Evolutionary conservation across 1,140 invertebrate genomes (phyloP).

Genomic region (Sycophaga agraensis): DNA sequence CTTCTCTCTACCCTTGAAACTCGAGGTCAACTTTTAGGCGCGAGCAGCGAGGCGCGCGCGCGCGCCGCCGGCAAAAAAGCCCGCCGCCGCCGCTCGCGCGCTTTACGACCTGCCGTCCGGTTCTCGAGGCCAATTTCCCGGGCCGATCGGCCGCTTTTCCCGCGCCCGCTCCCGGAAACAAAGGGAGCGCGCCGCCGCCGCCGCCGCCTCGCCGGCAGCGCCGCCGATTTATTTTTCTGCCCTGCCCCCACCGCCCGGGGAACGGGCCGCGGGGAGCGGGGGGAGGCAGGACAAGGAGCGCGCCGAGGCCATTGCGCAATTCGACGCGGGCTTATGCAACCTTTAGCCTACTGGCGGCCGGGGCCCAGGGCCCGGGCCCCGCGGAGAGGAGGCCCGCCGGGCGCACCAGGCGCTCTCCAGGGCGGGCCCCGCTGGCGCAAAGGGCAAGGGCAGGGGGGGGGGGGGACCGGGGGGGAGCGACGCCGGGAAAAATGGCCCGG

Average conservation of each 20-base stretch:
- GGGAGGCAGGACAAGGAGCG: constrained; percentile 21
- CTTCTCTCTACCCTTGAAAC: constrained; percentile 55
- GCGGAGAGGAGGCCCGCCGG: too few species aligned
- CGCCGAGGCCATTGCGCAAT: constrained; percentile 27
- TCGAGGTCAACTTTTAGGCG: constrained; percentile 59
- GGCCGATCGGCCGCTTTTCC: background rate
- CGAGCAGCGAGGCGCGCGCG: background rate
- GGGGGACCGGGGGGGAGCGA: too few species aligned
- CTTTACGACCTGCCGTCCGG: constrained; percentile 17
- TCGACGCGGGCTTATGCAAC: constrained; percentile 25
- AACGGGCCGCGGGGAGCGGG: constrained; percentile 5
- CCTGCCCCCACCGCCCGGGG: background rate
- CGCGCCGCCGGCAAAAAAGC: too few species aligned
- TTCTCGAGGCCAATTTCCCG: background rate
- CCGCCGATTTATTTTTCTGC: background rate
- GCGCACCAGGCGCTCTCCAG: too few species aligned
- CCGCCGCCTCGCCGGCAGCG: background rate
- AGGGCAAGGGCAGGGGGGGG: too few species aligned
- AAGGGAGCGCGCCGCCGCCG: background rate
- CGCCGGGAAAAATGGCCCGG: too few species aligned
- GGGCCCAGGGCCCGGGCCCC: too few species aligned
- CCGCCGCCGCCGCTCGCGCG: constrained; percentile 25
- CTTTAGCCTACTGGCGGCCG: too few species aligned
- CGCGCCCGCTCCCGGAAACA: too few species aligned
- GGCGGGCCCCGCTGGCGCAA: too few species aligned